Base-by-base conservation (phyloP, 2,888 invertebrate species). In the Oscheius sp. region DNA sequence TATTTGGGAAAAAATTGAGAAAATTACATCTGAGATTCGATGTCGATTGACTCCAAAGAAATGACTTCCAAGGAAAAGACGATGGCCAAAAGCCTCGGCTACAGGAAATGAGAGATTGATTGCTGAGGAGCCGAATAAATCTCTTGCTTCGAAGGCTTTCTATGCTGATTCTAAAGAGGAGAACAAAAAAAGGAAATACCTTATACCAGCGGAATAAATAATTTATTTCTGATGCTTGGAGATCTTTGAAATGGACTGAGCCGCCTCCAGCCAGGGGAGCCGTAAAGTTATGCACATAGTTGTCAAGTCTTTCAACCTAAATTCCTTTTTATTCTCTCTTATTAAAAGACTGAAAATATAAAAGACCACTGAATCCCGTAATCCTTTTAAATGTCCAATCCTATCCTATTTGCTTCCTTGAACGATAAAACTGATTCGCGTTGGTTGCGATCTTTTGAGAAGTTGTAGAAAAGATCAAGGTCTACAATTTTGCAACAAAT, bases 11-110 rank as follows among this genome's bases (percentile, higher is more conserved):
- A 55, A 34, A 33, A 33, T n/a, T 34, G 12, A 17, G 20, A 10
- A 5, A 8, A 27, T 3, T 33, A 48, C 64, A 48, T 48, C 64
- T 31, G 50, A 20, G 2, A 27, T 20, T 15, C 25, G n/a, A 45
- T 71, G 73, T 10, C 68, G 52, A 50, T 82, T 76, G 25, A 82
- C 84, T 39, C 79, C 80, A 65, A 83, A 84, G 69, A 84, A 84
- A 66, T 84, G 84, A n/a, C 78, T 72, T 3, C 78, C 79, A 3
- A 78, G 64, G 25, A 70, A 73, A 39, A 83, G 73, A 10, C 72
- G 61, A 66, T 79, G 76, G 5, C 80, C 82, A 53, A 78, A 80
- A 12, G 82, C 79, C 15, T 63, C 46, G 1, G 81, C 77, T 20
- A 79, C 50, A 6, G 84, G 84, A 57, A 73, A 82, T 25, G 76